Conservation (phyloP, 2,113 vertebrate species). For the Connochaetes taurinus region DNA sequence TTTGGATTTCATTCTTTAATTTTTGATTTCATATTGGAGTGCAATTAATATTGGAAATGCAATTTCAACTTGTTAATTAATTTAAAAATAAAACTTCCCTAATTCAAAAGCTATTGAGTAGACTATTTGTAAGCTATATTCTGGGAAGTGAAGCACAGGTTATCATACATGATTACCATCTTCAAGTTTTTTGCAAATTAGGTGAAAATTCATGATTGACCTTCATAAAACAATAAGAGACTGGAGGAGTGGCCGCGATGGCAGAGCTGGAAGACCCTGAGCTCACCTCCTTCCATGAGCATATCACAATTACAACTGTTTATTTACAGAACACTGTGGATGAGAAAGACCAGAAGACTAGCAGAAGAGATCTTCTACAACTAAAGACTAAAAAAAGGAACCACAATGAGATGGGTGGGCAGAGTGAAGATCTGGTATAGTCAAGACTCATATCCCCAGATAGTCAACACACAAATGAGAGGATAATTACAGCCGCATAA, state of each 20-base stretch:
- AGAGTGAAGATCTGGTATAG: not conserved
- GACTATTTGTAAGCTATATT: not conserved
- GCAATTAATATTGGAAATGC: not conserved
- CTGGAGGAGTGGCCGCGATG: not conserved
- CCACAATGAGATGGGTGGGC: no score
- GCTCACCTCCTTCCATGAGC: not conserved
- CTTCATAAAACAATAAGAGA: not conserved
- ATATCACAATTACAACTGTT: not conserved
- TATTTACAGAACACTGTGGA: not conserved
- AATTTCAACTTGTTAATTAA: conserved; percentile 1
- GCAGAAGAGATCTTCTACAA: not conserved
- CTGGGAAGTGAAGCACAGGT: not conserved
- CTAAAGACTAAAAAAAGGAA: not conserved
- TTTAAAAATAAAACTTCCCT: not conserved
- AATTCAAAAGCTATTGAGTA: not conserved
- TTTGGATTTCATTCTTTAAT: not conserved
- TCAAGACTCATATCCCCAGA: not conserved
- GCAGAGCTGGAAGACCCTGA: not conserved
- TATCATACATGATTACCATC: not conserved
- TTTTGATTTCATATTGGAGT: not conserved
- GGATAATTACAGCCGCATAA: not conserved
- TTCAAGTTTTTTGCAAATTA: not conserved
- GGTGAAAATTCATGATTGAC: not conserved
- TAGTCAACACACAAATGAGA: not conserved
- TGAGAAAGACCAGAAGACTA: not conserved